These are phyloP conservation scores for Zele albiditarsus DNA, from an alignment of 2,888 invertebrate genomes.

Conservation along the genomic window DNA sequence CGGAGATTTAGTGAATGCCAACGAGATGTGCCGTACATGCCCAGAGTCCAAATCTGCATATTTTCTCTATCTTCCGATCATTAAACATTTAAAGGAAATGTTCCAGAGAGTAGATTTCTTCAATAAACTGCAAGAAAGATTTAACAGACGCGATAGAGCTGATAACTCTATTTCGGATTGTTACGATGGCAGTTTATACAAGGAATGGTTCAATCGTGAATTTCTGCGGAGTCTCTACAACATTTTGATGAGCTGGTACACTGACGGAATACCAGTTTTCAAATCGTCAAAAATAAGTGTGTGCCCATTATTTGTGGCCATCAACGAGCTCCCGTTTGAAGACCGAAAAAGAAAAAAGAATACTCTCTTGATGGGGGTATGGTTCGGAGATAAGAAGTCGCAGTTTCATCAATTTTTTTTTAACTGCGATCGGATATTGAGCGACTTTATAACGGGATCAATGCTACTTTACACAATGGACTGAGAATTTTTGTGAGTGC, in stretches of 20 bases:
- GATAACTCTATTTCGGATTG: constrained; percentile 40
- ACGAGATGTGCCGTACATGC: constrained; percentile 27
- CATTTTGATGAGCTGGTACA: constrained; percentile 48
- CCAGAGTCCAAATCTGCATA: constrained; percentile 18
- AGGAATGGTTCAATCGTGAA: constrained; percentile 10
- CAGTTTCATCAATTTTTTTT: constrained; percentile 31
- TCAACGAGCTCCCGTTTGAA: constrained; percentile 38
- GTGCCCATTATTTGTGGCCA: constrained; percentile 42
- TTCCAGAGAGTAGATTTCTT: constrained; percentile 40
- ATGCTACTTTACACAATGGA: background rate
- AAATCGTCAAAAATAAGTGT: constrained; percentile 41
- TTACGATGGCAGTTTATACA: constrained; percentile 46
- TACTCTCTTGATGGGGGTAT: constrained; percentile 37
- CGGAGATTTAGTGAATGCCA: constrained; percentile 9
- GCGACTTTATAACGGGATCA: constrained; percentile 8
- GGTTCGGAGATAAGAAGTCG: constrained; percentile 42
- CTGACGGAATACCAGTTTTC: constrained; percentile 44
- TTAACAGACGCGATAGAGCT: constrained; percentile 30
- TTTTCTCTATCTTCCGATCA: constrained; percentile 44
- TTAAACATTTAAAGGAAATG: constrained; percentile 34
- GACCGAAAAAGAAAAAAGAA: constrained; percentile 37
- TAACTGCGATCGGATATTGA: constrained; percentile 14
- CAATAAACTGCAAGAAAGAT: constrained; percentile 28
- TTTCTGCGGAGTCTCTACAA: constrained; percentile 38
- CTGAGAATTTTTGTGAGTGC: constrained; percentile 13